These are phyloP conservation scores for Clusia tigrina DNA, from an alignment of 2,888 invertebrate genomes.

Conservation along the genomic window DNA sequence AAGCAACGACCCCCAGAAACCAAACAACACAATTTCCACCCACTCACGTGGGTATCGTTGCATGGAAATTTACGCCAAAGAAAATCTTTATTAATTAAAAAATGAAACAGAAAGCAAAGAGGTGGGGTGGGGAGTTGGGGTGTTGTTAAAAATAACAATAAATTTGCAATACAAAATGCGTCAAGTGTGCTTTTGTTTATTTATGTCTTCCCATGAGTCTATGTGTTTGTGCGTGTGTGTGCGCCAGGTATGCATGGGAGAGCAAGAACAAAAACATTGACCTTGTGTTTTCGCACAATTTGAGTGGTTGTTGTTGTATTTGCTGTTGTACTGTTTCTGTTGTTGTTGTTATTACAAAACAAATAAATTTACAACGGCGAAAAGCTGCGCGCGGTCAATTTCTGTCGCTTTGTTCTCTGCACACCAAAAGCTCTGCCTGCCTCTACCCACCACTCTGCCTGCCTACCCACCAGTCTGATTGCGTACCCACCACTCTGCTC, in stretches of 20 bases:
- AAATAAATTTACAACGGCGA: conserved; percentile 17
- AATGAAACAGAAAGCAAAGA: neutral
- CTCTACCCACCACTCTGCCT: too few relatives aligned
- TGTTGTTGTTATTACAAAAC: conserved; percentile 1
- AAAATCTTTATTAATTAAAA: conserved; percentile 9
- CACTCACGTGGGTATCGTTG: neutral
- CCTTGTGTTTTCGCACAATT: conserved; percentile 42
- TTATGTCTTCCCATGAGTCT: too few relatives aligned
- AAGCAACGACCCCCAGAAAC: neutral
- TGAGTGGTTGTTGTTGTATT: conserved; percentile 20
- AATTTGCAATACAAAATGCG: conserved; percentile 11
- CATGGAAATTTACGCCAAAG: neutral
- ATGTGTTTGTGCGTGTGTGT: conserved; percentile 6
- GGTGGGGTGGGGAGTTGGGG: too few relatives aligned
- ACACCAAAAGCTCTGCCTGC: neutral
- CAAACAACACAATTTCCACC: conserved; percentile 2
- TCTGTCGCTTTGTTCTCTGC: neutral
- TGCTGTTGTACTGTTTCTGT: neutral
- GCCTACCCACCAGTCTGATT: too few relatives aligned
- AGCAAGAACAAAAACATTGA: conserved; percentile 37
- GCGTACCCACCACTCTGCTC: too few relatives aligned
- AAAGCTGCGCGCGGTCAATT: neutral
- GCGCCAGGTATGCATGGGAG: neutral
- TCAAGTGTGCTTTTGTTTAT: too few relatives aligned
- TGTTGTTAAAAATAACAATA: conserved; percentile 8